Evolutionary conservation across 2,888 invertebrate genomes (phyloP), one percentile per base, ranked within the genome.

Genomic region (Microplitis manilae): DNA sequence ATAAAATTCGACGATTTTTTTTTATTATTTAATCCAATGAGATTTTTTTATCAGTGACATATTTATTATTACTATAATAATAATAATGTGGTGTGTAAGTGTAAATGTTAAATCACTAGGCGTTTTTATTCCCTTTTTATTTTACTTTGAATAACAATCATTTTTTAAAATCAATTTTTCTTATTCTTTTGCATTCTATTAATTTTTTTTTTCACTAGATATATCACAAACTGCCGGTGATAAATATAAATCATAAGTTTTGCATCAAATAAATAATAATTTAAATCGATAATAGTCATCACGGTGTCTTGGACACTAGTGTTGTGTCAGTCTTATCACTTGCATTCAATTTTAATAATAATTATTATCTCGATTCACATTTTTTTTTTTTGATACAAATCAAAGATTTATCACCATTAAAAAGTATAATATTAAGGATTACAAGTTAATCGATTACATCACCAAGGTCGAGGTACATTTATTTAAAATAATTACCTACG

Each of bases 221-320:
- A 89, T 89, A 89, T 89, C 89, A 89, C 89, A 89, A 89, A 89
- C 88, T 88, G 87, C 86, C 87, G 86, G 86, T 85, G 86, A 86
- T 79, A 79, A 83, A 80, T 82, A 84, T 84, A 84, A 84, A 82
- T 79, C 80, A 50, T 75, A 71, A 79, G 76, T 80, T 84, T 82
- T 81, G 79, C 82, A 83, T 78, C 82, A 79, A 83, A 84, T 77
- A 78, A 8, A 68, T 38, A 73, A 61, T 69, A 15, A 71, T 13
- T 50, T 13, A 50, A 40, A 68, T 41, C 62, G 13, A 68, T 68
- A 39, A 39, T 68, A 62, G 8, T 67, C 68, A 17, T 50, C 67
- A 13, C 15, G 50, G 20, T 69, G 17, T 68, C 40, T 73, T 40
- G 40, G 15, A 61, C 38, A 65, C 72, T 64, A 73, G 30, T 15